Base-by-base conservation (phyloP, 2,888 invertebrate species). In the Drosophila histrio region DNA sequence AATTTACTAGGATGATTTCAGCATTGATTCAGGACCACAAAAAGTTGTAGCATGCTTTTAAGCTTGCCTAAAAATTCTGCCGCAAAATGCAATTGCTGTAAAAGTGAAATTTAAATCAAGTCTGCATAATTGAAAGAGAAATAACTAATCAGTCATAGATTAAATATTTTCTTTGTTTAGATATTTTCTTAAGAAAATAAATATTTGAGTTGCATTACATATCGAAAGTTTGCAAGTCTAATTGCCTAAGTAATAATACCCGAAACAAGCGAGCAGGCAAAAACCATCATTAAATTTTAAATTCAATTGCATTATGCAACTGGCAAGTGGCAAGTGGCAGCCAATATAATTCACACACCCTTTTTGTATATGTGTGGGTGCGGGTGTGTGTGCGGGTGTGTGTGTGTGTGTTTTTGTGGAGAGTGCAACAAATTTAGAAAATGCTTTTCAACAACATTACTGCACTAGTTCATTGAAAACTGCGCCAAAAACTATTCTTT, bases 401-500 rank as follows among this genome's bases (percentile, higher is more conserved):
- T 7, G 22, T 15, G 19, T 36, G 9, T 11, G 22, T 22, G 13
- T 21, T 19, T 43, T 19, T 47, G 17, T 3, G 17, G n/a, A 15
- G 21, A 38, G 52, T 49, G 70, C 38, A 86, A 76, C 69, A 68
- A 64, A 68, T 66, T 69, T 69, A 32, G 39, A 52, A 87, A 80
- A 69, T 65, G 59, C 49, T 71, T 84, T 77, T 61, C 64, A 59
- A 81, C 60, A 64, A 58, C 65, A 66, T 66, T n/a, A 17, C 24
- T 32, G 41, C 39, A 7, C 22, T 26, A 60, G 77, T 72, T 73
- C 84, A 84, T 88, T 72, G 81, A 76, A 77, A 83, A 68, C 56
- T 67, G 73, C 74, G 47, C 72, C 73, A 67, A 85, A 78, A 82
- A 83, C 81, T 73, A 88, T 88, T 84, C 88, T 88, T 84, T 88